Evolutionary conservation across 2,113 vertebrate genomes (phyloP).

Genomic region (Neoarius graeffei): DNA sequence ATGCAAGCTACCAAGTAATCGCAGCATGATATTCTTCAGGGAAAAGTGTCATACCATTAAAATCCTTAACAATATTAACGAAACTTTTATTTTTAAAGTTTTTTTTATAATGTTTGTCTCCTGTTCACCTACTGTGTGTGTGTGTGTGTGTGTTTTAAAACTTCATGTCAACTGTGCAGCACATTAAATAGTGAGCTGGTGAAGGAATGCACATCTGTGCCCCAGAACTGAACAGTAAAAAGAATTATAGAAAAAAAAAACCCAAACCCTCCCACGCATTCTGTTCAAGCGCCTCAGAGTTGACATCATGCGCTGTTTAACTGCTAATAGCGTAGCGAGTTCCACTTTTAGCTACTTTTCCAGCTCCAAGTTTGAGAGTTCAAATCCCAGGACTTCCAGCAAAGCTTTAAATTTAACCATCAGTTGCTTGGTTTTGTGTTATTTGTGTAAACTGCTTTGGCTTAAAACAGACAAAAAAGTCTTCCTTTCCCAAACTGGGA

Average conservation of each 20-base stretch:
- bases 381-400: neutral
- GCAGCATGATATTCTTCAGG: neutral
- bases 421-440: neutral
- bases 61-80: neutral
- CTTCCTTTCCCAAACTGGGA: neutral
- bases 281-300: neutral
- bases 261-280: neutral
- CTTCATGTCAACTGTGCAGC: neutral
- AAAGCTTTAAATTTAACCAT: neutral
- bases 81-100: neutral
- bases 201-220: slow-evolving; percentile 16
- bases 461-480: neutral
- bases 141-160: neutral
- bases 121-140: neutral
- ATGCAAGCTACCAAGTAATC: neutral
- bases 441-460: neutral
- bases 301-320: slow-evolving; percentile 2
- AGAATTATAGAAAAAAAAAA: neutral
- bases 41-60: neutral
- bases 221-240: slow-evolving; percentile 10
- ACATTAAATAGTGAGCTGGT: slow-evolving; percentile 1
- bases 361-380: neutral
- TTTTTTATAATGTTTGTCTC: neutral
- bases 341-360: neutral
- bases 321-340: slow-evolving; percentile 8